Evolutionary conservation across 2,113 vertebrate genomes (phyloP).

Genomic region (Sphyrna mokarran): DNA sequence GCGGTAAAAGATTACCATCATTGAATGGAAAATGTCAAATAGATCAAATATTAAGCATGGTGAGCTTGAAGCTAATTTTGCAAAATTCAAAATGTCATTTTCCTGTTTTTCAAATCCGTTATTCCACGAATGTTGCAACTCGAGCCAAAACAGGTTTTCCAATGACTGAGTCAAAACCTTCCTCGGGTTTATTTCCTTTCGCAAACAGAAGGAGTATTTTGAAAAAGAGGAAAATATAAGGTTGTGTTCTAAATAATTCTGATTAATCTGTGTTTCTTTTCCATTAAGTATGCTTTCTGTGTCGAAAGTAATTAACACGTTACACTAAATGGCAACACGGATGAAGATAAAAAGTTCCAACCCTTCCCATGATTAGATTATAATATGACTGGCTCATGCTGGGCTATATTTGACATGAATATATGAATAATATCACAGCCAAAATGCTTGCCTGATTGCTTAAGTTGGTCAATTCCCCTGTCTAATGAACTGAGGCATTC

Average conservation of each 20-base stretch:
- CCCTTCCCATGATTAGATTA: conserved; percentile 4
- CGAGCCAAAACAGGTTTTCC: not conserved
- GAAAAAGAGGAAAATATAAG: not conserved
- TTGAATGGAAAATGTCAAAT: not conserved
- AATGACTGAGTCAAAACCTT: not conserved
- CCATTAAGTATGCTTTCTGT: not conserved
- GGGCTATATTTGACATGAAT: not conserved
- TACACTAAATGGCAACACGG: not conserved
- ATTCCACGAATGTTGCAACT: not conserved
- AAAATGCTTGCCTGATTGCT: not conserved
- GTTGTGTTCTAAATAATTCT: not conserved
- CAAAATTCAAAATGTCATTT: not conserved
- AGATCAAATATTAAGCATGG: not conserved
- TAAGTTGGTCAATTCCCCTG: not conserved
- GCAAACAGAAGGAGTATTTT: not conserved
- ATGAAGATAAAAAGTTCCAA: not conserved
- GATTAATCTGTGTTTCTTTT: not conserved
- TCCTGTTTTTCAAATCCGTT: not conserved
- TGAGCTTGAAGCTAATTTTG: not conserved
- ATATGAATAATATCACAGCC: not conserved
- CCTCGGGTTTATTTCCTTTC: not conserved
- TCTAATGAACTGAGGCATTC: not conserved
- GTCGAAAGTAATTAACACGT: not conserved
- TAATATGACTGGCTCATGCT: not conserved
- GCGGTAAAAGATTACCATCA: not conserved